A percentile compares a stretch with the other conserved stretches of the same genome.
phyloP scores from a whole-genome alignment of 2,797 vertebrate species.

The Orientallactaga sibirica region DNA sequence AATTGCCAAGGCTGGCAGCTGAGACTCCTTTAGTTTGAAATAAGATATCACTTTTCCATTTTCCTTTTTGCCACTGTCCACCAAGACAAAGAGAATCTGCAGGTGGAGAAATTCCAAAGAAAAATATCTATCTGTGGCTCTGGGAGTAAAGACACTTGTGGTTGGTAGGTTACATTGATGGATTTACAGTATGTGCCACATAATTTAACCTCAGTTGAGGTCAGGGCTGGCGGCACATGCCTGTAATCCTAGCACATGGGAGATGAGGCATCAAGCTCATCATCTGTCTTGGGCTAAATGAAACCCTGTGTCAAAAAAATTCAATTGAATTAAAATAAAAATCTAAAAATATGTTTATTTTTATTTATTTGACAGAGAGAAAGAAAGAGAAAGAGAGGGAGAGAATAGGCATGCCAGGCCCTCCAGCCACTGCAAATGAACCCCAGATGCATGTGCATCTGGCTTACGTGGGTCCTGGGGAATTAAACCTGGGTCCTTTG shows the following conservation, averaged over 20 bases:
- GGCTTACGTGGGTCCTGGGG: no score
- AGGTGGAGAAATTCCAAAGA: slow-evolving; percentile 51
- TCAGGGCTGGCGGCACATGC: not conserved
- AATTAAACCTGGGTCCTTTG: no score
- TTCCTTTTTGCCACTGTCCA: slow-evolving; percentile 90
- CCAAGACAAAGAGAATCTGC: slow-evolving; percentile 95
- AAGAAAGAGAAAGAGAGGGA: no score
- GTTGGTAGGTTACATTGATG: not conserved
- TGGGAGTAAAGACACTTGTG: not conserved
- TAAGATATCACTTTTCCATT: slow-evolving; percentile 90
- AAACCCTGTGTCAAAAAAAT: not conserved
- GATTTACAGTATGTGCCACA: not conserved
- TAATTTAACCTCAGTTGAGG: not conserved
- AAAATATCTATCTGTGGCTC: slow-evolving; percentile 17
- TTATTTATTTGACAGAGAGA: no score
- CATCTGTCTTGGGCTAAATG: not conserved
- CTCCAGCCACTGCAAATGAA: no score
- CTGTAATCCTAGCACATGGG: not conserved
- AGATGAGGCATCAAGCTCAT: not conserved
- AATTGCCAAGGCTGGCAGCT: slow-evolving; percentile 94
- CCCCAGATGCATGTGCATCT: no score
- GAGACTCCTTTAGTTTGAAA: slow-evolving; percentile 91
- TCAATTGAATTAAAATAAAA: not conserved
- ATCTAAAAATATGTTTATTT: no score
- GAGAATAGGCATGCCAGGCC: no score